These are phyloP conservation scores for Parus major DNA, from an alignment of 2,113 vertebrate genomes.

Conservation along the genomic window DNA sequence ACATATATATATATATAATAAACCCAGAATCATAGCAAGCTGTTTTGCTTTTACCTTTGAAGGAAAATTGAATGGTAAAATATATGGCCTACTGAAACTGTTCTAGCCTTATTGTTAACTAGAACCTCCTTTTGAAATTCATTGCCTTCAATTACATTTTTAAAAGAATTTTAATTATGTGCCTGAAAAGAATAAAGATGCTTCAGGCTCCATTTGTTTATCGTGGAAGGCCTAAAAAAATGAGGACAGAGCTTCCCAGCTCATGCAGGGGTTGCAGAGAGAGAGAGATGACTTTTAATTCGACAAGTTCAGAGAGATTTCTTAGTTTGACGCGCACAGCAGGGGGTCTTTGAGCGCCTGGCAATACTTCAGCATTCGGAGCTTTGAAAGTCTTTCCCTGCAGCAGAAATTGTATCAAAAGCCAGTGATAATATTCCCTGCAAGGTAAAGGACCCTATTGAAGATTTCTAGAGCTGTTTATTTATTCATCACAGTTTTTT, in stretches of 20 bases:
- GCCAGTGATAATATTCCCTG: conserved; percentile 91
- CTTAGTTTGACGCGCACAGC: conserved; percentile 90
- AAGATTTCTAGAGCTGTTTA: conserved; percentile 88
- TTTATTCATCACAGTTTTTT: conserved; percentile 90
- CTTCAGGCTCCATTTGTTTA: conserved; percentile 84
- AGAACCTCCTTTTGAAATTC: conserved; percentile 77
- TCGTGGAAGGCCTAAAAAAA: conserved; percentile 79
- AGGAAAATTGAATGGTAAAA: conserved; percentile 61
- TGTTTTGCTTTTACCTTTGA: conserved; percentile 71
- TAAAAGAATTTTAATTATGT: conserved; percentile 82
- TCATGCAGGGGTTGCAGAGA: conserved; percentile 86
- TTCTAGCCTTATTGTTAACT: conserved; percentile 69
- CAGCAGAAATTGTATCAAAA: conserved; percentile 95
- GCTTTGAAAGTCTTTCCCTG: conserved; percentile 95
- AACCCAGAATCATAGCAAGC: conserved; percentile 66
- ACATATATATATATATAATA: neutral
- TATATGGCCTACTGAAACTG: conserved; percentile 59
- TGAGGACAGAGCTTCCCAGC: conserved; percentile 86
- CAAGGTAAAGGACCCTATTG: conserved; percentile 87
- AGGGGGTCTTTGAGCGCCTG: conserved; percentile 92
- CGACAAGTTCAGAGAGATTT: conserved; percentile 95
- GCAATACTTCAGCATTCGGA: conserved; percentile 85
- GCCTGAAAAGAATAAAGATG: conserved; percentile 83
- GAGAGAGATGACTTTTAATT: conserved; percentile 94
- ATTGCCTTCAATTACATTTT: conserved; percentile 79